These are phyloP conservation scores for Antheraea pernyi DNA, from an alignment of 1,140 invertebrate genomes.

Conservation along the genomic window DNA sequence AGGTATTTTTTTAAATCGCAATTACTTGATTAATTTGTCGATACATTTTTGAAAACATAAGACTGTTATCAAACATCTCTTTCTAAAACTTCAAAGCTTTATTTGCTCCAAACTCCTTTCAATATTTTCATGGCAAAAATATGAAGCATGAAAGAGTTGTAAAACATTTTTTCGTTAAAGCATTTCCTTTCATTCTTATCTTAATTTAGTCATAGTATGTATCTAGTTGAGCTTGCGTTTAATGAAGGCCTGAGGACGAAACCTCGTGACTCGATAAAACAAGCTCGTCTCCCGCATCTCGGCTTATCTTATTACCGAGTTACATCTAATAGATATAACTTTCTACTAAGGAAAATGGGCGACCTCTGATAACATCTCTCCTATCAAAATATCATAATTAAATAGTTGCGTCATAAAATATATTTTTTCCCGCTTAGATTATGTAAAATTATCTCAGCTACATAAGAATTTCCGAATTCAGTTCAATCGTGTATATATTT, in stretches of 20 bases:
- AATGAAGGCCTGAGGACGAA: neutral
- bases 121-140: too few relatives aligned
- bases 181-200: neutral
- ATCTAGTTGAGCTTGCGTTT: neutral
- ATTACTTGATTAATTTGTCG: too few relatives aligned
- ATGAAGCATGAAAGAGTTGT: neutral
- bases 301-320: neutral
- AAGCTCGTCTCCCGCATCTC: conserved; percentile 1
- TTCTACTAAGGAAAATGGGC: neutral
- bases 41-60: too few relatives aligned
- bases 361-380: neutral
- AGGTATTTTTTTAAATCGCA: too few relatives aligned
- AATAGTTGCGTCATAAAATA: neutral
- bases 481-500: too few relatives aligned
- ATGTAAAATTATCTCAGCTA: neutral
- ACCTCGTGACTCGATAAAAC: conserved; percentile 1
- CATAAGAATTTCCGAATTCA: too few relatives aligned
- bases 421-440: neutral
- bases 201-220: conserved; percentile 7
- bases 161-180: neutral
- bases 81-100: too few relatives aligned
- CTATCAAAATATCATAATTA: neutral
- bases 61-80: too few relatives aligned
- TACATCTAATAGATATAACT: conserved; percentile 5
- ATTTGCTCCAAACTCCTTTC: too few relatives aligned